Evolutionary conservation across 2,888 invertebrate species (phyloP).

Genomic region (Chirona hameri): DNA sequence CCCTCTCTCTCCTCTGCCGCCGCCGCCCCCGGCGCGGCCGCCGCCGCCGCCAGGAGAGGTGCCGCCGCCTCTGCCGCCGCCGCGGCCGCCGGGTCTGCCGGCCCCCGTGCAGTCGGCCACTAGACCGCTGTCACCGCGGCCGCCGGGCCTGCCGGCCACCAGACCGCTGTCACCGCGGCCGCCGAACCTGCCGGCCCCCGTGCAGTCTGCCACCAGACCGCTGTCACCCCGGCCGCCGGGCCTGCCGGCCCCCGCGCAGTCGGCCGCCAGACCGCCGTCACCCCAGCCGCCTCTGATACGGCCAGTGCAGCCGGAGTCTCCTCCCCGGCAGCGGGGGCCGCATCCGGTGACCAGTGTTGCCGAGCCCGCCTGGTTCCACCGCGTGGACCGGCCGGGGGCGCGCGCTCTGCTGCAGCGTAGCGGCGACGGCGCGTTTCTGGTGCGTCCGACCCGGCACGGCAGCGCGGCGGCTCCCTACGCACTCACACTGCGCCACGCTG

Average conservation of each 20-base stretch:
- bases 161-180: neutral
- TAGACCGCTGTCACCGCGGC: neutral
- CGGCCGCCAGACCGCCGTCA: neutral
- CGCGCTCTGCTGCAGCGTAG: neutral
- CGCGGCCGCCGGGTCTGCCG: too few relatives aligned
- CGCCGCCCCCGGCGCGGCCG: neutral
- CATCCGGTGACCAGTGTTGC: neutral
- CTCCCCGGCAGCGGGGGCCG: neutral
- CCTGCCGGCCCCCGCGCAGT: neutral
- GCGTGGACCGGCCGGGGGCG: neutral
- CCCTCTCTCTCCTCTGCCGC: neutral
- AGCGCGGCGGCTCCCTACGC: neutral
- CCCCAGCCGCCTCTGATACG: neutral
- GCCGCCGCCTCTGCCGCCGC: too few relatives aligned
- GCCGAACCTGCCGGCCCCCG: too few relatives aligned
- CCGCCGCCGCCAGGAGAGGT: neutral
- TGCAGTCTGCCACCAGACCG: neutral
- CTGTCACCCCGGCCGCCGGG: neutral
- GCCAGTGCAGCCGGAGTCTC: neutral
- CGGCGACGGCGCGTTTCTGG: neutral
- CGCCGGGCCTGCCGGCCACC: neutral
- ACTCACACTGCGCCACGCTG: neutral
- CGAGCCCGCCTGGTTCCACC: neutral
- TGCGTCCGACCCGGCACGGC: neutral
- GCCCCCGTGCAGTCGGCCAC: neutral